phyloP scores from a whole-genome alignment of 1,140 invertebrate genomes.

The Agrilus planipennis region DNA sequence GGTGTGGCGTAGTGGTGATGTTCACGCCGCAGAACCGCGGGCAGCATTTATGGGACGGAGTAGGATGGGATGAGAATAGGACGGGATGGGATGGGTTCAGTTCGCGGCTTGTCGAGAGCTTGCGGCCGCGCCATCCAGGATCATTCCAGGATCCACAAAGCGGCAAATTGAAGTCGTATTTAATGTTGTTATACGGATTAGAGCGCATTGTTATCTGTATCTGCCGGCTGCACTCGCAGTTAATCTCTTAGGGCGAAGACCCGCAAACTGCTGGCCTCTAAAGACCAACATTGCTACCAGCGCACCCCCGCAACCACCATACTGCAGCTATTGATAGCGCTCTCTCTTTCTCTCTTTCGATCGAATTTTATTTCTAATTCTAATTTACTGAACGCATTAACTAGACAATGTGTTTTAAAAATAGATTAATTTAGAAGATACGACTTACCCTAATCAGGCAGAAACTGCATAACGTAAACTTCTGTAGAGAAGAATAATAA shows the following conservation, averaged over 20 bases:
- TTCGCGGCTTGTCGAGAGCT: conserved; percentile 14
- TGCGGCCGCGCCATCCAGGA: conserved; percentile 27
- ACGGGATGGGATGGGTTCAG: conserved; percentile 3
- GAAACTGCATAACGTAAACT: no score
- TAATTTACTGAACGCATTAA: no score
- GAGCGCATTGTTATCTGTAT: conserved; percentile 18
- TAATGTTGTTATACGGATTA: conserved; percentile 38
- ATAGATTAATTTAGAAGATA: no score
- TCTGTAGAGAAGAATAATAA: no score
- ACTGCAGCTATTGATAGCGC: conserved; percentile 27
- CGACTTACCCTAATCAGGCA: no score
- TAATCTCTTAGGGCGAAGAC: conserved; percentile 16
- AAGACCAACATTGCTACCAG: no score
- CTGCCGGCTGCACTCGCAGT: conserved; percentile 15
- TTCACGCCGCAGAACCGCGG: conserved; percentile 12
- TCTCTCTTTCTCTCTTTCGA: no score
- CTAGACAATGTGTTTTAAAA: no score
- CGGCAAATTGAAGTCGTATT: conserved; percentile 38
- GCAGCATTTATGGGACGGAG: conserved; percentile 3
- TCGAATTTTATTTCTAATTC: conserved; percentile 20
- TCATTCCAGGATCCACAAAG: conserved; percentile 34
- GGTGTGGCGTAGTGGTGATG: no score
- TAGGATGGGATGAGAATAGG: background rate
- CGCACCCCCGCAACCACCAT: no score
- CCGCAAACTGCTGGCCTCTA: conserved; percentile 7